Base-by-base conservation (phyloP, 2,797 vertebrate species). In the Platyrinchus mystaceus region DNA sequence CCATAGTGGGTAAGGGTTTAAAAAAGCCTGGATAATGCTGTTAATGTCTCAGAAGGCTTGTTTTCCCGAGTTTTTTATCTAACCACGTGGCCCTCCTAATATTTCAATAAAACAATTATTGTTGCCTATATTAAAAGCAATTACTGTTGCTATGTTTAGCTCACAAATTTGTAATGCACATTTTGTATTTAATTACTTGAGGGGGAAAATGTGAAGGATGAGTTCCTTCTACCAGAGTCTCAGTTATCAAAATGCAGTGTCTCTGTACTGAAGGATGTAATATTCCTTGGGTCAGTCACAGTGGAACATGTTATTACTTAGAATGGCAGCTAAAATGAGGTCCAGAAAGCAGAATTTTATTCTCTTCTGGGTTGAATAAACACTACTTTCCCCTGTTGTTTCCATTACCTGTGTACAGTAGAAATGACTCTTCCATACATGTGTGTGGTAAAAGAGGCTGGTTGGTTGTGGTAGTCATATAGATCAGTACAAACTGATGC, bases 11-110 rank as follows among this genome's bases (percentile, higher is more conserved):
- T 70, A 53, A 71, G 71, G 84, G 50, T 85, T 89, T 85, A 37
- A 67, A 70, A 70, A 96, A 89, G 64, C 64, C 66, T 77, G 37
- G 60, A n/a, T 76, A 37, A 71, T 62, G 71, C 70, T 85, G 41
- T 63, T 91, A 74, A 68, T 80, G 82, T 91, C 89, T 92, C 82
- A 60, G 68, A 64, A 74, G 93, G 17, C 71, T 94, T 85, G 27
- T 94, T 87, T 89, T 56, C 84, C 30, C 34, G 24, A 10, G 49
- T 52, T 73, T 60, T 75, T 89, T 67, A 59, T 64, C 68, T 62
- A 82, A 44, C 44, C 50, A 62, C 21, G 10, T 84, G 78, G 21
- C 12, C 28, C 34, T 80, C 49, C 79, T 80, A n/a, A 28, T 91
- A 64, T 77, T 93, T 91, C 68, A 82, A 6, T 80, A 80, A 83